These are phyloP conservation scores for Ophioderma brevispina DNA, from an alignment of 35 echinoderm and acorn worm species.

Conservation along the genomic window DNA sequence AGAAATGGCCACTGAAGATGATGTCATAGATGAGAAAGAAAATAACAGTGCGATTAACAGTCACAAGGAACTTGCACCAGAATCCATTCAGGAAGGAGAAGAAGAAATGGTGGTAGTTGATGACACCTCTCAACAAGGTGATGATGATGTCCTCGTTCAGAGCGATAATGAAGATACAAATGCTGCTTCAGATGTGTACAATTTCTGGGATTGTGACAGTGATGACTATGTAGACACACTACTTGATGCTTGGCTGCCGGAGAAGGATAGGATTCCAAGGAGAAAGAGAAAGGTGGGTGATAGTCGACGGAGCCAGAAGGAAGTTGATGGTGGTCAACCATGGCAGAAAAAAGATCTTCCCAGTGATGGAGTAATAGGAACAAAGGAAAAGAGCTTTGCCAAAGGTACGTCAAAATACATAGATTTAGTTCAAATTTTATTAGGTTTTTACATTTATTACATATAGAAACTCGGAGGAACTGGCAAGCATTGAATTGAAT, in stretches of 20 bases:
- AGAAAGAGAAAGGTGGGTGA: conserved; percentile 33
- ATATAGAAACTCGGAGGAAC: no score
- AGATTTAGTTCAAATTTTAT: no score
- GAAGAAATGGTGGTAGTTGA: conserved; percentile 3
- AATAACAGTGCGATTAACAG: no score
- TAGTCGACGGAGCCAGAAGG: not conserved
- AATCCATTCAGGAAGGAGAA: not conserved
- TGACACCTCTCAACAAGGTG: not conserved
- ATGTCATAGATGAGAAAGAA: not conserved
- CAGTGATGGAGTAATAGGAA: conserved; percentile 64
- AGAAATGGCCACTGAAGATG: not conserved
- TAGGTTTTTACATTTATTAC: no score
- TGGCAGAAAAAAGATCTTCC: not conserved
- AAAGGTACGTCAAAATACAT: no score
- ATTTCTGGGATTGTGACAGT: conserved; percentile 50
- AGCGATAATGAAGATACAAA: conserved; percentile 25
- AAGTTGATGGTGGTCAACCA: not conserved
- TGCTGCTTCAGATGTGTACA: not conserved
- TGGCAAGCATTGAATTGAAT: no score
- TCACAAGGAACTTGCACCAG: no score
- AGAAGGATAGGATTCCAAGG: conserved; percentile 43
- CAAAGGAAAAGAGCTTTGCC: conserved; percentile 63
- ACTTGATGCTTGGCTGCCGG: conserved; percentile 56
- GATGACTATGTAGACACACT: conserved; percentile 70
- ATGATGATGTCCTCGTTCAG: not conserved